Base-by-base conservation (phyloP, 2,797 vertebrate species). In the Toxotes lorentzi region DNA sequence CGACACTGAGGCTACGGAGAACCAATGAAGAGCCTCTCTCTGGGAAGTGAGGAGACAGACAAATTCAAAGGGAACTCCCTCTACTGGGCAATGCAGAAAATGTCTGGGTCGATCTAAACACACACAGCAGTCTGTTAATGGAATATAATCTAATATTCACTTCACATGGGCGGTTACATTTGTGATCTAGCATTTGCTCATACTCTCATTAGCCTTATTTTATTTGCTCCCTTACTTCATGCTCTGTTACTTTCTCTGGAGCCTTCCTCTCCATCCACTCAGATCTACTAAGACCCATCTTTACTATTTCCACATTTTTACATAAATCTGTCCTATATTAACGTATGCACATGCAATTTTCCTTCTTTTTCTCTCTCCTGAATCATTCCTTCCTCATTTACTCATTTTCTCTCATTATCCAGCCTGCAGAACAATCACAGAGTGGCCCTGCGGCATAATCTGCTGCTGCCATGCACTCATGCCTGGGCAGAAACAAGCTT, bases 1-100 rank as follows among this genome's bases (percentile, higher is more conserved):
- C 88, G 88, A 95, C 92, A 91, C 89, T 71, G 80, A 81, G 72
- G 79, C 75, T 16, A 48, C 72, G 51, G 71, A 53, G 79, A 92
- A 75, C 95, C 94, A 97, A 96, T 96, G 90, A 93, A 84, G 66
- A 91, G 73, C 2, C 73, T 12, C 65, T 30, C 82, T 91, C 86
- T 88, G 73, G 14, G 93, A 85, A 94, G 90, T 76, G 62, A 92
- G 88, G 89, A 83, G 92, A 92, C 58, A 59, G 75, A 92, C 89
- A 82, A 83, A 91, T 81, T 79, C 72, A 79, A 77, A 78, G 65
- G 69, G 57, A 69, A 79, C 89, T 81, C 91, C 90, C 78, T 90
- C 92, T 93, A 75, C 84, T 91, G 90, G 91, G 62, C 77, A 47
- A 61, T 11, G 13, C 32, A 12, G 63, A 57, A 38, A 87, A 77